phyloP scores from a whole-genome alignment of 2,797 vertebrate genomes.

The Corythornis leucogaster region DNA sequence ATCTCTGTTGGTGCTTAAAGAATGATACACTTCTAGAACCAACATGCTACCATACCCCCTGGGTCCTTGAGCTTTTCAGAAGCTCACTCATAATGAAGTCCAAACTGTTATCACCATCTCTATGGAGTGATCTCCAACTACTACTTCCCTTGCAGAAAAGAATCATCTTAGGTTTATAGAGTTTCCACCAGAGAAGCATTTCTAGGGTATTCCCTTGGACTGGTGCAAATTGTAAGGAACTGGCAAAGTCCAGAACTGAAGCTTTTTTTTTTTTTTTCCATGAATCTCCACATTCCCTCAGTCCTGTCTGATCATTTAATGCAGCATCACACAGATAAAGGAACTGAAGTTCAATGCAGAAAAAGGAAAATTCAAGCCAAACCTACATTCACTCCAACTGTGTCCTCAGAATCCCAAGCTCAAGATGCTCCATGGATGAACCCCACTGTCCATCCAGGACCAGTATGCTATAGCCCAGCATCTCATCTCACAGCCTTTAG shows the following conservation, averaged over 20 bases:
- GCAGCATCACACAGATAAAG: not conserved
- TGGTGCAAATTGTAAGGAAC: not conserved
- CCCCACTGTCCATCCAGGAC: not conserved
- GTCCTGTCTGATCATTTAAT: not conserved
- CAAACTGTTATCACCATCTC: not conserved
- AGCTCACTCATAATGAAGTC: not conserved
- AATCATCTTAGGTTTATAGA: not conserved
- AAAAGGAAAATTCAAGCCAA: not conserved
- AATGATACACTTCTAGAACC: not conserved
- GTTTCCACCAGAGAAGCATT: not conserved
- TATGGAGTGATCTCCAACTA: not conserved
- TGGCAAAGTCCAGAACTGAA: not conserved
- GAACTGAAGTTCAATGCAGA: not conserved
- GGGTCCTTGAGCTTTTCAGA: not conserved
- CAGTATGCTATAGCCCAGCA: not conserved
- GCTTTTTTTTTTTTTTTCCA: not conserved
- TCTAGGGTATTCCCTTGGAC: not conserved
- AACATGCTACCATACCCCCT: accelerated
- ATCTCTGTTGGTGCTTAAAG: not conserved
- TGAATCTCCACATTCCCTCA: not conserved
- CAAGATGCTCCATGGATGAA: not conserved
- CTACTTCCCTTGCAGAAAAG: not conserved
- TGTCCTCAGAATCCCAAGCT: not conserved
- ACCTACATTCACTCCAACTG: not conserved
- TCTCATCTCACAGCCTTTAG: not conserved